Base-by-base conservation (phyloP, 2,888 invertebrate genomes). In the Lithophane socia region DNA sequence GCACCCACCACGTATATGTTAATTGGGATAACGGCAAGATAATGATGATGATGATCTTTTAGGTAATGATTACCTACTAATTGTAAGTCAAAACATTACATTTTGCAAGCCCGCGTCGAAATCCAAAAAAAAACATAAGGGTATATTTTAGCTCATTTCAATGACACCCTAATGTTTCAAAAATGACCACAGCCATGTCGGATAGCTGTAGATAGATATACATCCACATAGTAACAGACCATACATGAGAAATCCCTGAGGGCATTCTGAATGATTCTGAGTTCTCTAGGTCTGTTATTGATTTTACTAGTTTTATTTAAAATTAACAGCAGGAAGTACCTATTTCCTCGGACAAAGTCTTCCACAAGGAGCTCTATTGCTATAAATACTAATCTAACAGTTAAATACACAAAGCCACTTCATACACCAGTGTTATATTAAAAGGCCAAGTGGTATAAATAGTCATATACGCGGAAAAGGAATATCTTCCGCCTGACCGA, bases 401-500 rank as follows among this genome's bases (percentile, higher is more conserved):
- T 75, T 65, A 54, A 52, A 66, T 61, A 44, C 12, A 61, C 18
- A 63, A 71, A 56, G 5, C n/a, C 47, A 61, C 49, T 52, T 24
- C n/a, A 67, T 54, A 42, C 44, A n/a, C 37, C 63, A 52, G 12
- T 64, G 60, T 54, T 65, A 9, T 64, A 52, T 54, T 64, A 67
- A 71, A 71, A 47, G 7, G 37, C 44, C 56, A 56, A 65, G 18
- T n/a, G 63, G 29, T 79, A 79, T 84, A 68, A 84, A 81, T 85
- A 77, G 70, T 29, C 60, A 65, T 42, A 49, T 63, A 81, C 58
- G 47, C 29, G 71, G 85, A 83, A 81, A 74, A 68, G 63, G 52
- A 64, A 71, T 68, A 76, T 78, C 82, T 86, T 84, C 79, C 75
- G 82, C 73, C 58, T 75, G 29, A 73, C 77, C 77, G 75, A 75